Percentiles rank a stretch among this genome's conserved stretches.
phyloP scores from a whole-genome alignment of 2,888 invertebrate species.

The Ormyrus labotus region DNA sequence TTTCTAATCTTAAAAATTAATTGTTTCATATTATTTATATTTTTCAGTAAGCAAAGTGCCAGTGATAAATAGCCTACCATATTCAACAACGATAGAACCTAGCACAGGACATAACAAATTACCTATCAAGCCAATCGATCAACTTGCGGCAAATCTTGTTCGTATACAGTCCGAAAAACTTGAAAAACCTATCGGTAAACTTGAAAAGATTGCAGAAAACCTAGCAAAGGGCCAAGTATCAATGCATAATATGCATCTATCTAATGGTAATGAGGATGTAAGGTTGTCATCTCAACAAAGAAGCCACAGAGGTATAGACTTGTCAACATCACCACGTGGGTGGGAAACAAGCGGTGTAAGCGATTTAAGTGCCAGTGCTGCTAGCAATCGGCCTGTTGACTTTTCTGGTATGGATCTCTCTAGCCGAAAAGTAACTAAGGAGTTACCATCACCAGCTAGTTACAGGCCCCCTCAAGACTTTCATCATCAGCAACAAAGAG shows the following conservation, averaged over 20 bases:
- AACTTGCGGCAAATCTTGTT: constrained; percentile 70
- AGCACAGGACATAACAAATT: constrained; percentile 64
- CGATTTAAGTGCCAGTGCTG: constrained; percentile 31
- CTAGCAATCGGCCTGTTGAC: constrained; percentile 67
- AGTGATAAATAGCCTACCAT: constrained; percentile 47
- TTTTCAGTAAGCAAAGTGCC: constrained; percentile 49
- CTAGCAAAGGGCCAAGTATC: constrained; percentile 68
- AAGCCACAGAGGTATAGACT: constrained; percentile 69
- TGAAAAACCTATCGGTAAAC: constrained; percentile 63
- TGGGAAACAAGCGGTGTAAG: constrained; percentile 64
- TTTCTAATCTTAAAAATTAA: neutral
- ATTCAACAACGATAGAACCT: constrained; percentile 47
- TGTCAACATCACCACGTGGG: constrained; percentile 69
- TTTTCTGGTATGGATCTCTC: constrained; percentile 73
- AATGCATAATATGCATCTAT: constrained; percentile 45
- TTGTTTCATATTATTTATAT: neutral
- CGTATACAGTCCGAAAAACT: constrained; percentile 71
- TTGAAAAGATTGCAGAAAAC: constrained; percentile 74
- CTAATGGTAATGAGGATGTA: constrained; percentile 63
- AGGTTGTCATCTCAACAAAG: constrained; percentile 59
- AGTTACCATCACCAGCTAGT: constrained; percentile 39
- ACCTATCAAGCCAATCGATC: constrained; percentile 71
- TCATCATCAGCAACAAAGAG: constrained; percentile 63
- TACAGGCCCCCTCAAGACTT: constrained; percentile 67
- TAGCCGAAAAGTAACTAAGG: constrained; percentile 66